A percentile compares a stretch with the other conserved stretches of the same genome.
These are phyloP conservation scores for Sardina pilchardus DNA, from an alignment of 2,113 vertebrate species.

Conservation along the genomic window DNA sequence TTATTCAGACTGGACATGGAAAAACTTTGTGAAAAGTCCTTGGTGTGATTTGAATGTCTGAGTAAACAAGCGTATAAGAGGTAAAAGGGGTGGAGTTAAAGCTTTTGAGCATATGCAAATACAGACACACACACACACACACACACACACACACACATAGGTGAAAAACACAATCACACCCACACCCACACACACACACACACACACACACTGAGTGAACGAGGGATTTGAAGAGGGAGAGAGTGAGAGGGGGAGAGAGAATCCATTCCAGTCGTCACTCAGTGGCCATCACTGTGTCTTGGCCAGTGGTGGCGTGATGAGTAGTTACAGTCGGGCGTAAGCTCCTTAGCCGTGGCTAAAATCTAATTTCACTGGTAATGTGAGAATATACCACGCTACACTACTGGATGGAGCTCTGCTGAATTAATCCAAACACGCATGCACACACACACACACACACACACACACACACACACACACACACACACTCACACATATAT, in stretches of 20 bases:
- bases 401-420: background rate
- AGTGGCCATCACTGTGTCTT: background rate
- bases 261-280: too few relatives aligned
- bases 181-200: constrained; percentile 5
- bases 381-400: constrained; percentile 6
- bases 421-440: constrained; percentile 12
- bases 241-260: background rate
- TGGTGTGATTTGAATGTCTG: background rate
- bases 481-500: background rate
- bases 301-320: background rate
- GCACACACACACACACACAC: background rate
- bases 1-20: background rate
- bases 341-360: constrained; percentile 22
- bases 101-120: background rate
- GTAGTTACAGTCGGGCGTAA: constrained; percentile 9
- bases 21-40: background rate
- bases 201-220: background rate
- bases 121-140: background rate
- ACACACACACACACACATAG: background rate
- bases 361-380: constrained; percentile 21
- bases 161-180: background rate
- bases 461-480: background rate
- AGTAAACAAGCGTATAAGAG: background rate
- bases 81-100: background rate
- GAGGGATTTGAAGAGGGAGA: background rate